These are phyloP conservation scores for Drymodes brunneopygia DNA, from an alignment of 2,113 vertebrate genomes.

Conservation along the genomic window DNA sequence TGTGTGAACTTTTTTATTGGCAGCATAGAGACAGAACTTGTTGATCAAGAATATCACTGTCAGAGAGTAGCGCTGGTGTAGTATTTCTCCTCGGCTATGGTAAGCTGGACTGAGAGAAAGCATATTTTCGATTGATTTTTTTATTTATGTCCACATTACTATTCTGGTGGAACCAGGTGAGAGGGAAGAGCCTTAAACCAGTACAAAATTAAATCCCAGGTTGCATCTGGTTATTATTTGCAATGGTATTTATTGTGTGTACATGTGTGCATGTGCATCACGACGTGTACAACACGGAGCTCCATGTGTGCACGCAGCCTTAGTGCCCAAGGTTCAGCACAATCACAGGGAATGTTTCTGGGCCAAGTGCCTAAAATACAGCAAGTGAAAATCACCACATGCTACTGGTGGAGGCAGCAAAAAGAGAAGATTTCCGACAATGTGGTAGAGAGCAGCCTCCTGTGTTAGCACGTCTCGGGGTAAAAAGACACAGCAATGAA, in stretches of 20 bases:
- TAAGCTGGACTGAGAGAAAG: background rate
- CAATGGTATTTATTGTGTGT: background rate
- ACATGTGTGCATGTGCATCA: fast-evolving
- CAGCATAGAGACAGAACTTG: fast-evolving
- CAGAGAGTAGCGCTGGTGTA: fast-evolving
- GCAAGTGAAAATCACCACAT: background rate
- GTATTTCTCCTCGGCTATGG: fast-evolving
- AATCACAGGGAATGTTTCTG: fast-evolving
- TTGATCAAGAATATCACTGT: fast-evolving
- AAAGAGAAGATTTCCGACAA: background rate
- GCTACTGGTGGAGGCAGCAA: background rate
- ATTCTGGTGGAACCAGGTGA: background rate
- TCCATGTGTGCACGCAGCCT: fast-evolving
- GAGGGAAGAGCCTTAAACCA: background rate
- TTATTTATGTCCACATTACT: fast-evolving
- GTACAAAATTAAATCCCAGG: background rate
- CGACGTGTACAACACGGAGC: fast-evolving
- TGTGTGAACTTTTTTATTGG: fast-evolving
- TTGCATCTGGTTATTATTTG: background rate
- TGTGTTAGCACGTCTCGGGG: background rate
- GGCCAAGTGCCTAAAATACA: background rate
- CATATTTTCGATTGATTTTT: fast-evolving
- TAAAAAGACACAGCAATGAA: background rate
- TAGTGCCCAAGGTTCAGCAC: background rate
- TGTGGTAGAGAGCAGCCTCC: background rate